A percentile compares a stretch with the other conserved stretches of the same genome.
Evolutionary conservation across 2,888 invertebrate genomes (phyloP).

Genomic region (Lissocephala sabroskyi): DNA sequence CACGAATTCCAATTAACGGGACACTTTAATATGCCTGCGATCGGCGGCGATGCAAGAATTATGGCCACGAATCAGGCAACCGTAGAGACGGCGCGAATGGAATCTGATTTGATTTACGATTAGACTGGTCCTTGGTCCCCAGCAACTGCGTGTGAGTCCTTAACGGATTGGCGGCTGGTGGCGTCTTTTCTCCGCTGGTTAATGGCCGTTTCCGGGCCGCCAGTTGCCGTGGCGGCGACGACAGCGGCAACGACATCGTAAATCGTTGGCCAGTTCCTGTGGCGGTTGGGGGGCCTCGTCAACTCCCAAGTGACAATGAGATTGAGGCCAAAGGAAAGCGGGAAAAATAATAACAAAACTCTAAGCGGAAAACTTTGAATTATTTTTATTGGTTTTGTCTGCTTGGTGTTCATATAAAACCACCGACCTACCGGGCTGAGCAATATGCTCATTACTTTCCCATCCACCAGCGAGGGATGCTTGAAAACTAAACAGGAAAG

Average conservation of each 20-base stretch:
- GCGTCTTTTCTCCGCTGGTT: background rate
- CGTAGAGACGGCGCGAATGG: conserved; percentile 15
- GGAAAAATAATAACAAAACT: conserved; percentile 30
- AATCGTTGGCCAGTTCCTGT: conserved; percentile 17
- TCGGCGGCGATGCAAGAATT: conserved; percentile 41
- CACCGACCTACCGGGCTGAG: too few relatives aligned
- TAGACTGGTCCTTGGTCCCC: conserved; percentile 13
- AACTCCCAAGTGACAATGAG: background rate
- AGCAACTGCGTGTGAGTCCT: conserved; percentile 39
- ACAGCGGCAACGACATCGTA: conserved; percentile 51
- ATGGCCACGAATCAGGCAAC: conserved; percentile 51
- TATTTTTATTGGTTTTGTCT: conserved; percentile 26
- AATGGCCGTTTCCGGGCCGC: background rate
- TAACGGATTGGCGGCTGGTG: background rate
- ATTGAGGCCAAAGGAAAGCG: background rate
- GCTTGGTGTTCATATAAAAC: too few relatives aligned
- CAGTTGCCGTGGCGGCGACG: conserved; percentile 8
- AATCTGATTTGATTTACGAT: conserved; percentile 63
- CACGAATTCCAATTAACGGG: too few relatives aligned
- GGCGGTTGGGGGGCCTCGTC: conserved; percentile 2
- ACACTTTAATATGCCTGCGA: too few relatives aligned
- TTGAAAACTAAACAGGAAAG: too few relatives aligned
- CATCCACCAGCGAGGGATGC: too few relatives aligned
- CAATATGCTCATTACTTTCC: too few relatives aligned
- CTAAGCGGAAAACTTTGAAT: conserved; percentile 51